phyloP scores from a whole-genome alignment of 92 coral and sea anemone genomes.

The Zoanthus sociatus region DNA sequence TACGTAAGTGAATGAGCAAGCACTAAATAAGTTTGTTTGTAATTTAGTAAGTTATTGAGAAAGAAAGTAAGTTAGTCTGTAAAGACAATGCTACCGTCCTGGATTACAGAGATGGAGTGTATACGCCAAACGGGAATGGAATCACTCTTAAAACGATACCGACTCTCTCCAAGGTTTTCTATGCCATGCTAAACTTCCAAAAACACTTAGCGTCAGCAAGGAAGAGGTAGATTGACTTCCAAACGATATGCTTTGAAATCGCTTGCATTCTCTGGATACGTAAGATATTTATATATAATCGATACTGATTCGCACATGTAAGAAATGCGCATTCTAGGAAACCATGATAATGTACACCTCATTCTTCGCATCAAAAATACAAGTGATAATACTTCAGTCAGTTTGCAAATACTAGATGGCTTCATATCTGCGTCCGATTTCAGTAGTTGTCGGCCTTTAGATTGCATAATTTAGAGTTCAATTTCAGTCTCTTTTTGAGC shows the following conservation, averaged over 20 bases:
- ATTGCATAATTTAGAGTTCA: constrained; percentile 42
- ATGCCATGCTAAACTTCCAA: constrained; percentile 44
- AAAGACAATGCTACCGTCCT: no score
- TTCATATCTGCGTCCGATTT: constrained; percentile 28
- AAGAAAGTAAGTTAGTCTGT: no score
- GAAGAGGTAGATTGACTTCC: constrained; percentile 52
- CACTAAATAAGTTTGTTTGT: no score
- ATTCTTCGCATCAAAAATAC: background rate
- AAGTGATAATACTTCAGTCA: constrained; percentile 26
- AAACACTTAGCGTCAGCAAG: constrained; percentile 52
- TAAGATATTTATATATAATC: no score
- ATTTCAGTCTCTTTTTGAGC: constrained; percentile 11
- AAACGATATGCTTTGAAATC: constrained; percentile 42
- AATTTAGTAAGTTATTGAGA: no score
- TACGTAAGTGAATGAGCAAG: no score
- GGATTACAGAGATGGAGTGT: no score
- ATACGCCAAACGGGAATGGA: background rate
- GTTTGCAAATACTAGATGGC: constrained; percentile 53
- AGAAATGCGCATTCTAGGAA: constrained; percentile 20
- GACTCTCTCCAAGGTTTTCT: constrained; percentile 41
- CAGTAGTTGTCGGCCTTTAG: constrained; percentile 24
- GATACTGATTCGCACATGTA: constrained; percentile 49
- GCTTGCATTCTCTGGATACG: no score
- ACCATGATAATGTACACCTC: no score
- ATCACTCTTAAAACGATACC: background rate